These are phyloP conservation scores for Atta cephalotes DNA, from an alignment of 1,140 invertebrate genomes.

Conservation along the genomic window DNA sequence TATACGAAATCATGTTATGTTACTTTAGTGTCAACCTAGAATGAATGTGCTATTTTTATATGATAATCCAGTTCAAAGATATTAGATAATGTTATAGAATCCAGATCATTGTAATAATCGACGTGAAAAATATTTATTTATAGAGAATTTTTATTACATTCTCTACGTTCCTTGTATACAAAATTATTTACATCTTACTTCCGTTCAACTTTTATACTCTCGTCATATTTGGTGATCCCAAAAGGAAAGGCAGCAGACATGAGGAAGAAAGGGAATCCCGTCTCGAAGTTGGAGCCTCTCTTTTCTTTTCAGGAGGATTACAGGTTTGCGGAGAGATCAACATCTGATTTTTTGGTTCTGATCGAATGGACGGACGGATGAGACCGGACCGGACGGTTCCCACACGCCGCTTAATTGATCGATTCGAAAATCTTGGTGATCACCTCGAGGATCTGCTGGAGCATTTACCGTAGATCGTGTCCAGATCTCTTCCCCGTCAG, in stretches of 20 bases:
- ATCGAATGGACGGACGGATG: constrained; percentile 80
- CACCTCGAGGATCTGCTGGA: constrained; percentile 80
- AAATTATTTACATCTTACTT: constrained; percentile 22
- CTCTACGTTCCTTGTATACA: no score
- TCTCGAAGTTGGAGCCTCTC: constrained; percentile 68
- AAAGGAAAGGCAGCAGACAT: constrained; percentile 23
- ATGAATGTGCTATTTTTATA: neutral
- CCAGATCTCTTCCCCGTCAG: constrained; percentile 63
- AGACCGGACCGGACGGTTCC: constrained; percentile 82
- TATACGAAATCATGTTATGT: no score
- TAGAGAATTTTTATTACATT: neutral
- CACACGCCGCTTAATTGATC: constrained; percentile 87
- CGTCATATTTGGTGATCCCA: constrained; percentile 52
- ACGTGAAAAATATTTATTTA: neutral
- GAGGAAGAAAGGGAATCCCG: constrained; percentile 64
- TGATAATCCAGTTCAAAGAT: neutral
- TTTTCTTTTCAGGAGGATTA: constrained; percentile 79
- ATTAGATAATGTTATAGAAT: neutral
- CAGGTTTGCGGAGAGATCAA: constrained; percentile 85
- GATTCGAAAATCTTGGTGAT: constrained; percentile 86
- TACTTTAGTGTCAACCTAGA: no score
- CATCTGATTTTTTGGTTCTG: constrained; percentile 83
- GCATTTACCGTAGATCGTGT: constrained; percentile 77
- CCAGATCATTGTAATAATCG: neutral
- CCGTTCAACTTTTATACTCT: constrained; percentile 37